These are phyloP conservation scores for Cecropterus lyciades DNA, from an alignment of 1,140 invertebrate species.

Conservation along the genomic window DNA sequence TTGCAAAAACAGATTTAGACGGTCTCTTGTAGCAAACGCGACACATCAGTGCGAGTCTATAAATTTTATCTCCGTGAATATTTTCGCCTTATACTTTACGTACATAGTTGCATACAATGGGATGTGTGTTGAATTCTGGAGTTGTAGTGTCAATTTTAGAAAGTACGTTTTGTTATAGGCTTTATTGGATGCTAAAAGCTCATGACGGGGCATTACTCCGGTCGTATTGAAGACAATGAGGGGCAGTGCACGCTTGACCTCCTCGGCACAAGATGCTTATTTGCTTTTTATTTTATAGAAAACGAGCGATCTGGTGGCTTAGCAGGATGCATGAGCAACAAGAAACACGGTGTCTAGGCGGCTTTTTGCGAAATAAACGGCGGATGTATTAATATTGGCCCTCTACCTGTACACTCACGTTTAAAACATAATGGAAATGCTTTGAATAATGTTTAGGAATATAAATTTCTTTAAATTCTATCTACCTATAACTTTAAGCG, in stretches of 20 bases:
- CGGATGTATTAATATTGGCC: constrained; percentile 59
- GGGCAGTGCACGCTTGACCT: constrained; percentile 63
- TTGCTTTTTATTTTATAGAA: constrained; percentile 70
- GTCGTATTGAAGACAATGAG: constrained; percentile 58
- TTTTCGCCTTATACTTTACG: not conserved
- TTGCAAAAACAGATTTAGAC: constrained; percentile 25
- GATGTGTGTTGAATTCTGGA: constrained; percentile 36
- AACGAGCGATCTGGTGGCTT: constrained; percentile 41
- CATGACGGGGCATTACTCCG: constrained; percentile 46
- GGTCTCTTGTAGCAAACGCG: constrained; percentile 10
- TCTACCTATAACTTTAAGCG: no score
- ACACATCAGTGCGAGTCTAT: constrained; percentile 9
- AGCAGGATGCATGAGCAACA: constrained; percentile 51
- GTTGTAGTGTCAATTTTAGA: constrained; percentile 58
- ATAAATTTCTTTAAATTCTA: no score
- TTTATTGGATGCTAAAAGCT: constrained; percentile 48
- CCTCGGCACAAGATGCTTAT: constrained; percentile 54
- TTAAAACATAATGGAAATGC: not conserved
- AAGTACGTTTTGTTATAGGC: constrained; percentile 42
- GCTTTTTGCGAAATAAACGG: constrained; percentile 57
- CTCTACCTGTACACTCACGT: constrained; percentile 24
- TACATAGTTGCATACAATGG: constrained; percentile 49
- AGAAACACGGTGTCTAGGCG: constrained; percentile 40
- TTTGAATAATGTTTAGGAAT: no score
- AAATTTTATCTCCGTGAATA: constrained; percentile 24